Conservation (phyloP, 1,140 invertebrate species). For the Nomia melanderi region DNA sequence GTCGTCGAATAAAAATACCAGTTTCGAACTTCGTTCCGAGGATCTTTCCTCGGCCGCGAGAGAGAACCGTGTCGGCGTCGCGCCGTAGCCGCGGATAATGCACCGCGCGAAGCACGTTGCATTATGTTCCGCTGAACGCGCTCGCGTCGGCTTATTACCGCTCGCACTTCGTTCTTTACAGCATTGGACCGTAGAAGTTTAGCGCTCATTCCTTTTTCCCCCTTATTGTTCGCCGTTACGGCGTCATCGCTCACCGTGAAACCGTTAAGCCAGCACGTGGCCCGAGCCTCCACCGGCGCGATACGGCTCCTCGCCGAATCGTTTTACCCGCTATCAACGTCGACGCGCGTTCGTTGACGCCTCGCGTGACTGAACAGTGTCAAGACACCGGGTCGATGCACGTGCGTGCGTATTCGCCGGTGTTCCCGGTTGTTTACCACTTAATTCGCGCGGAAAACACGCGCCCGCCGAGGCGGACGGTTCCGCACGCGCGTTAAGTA, state of each 20-base stretch:
- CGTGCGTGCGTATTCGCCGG: neutral
- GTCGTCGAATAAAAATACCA: neutral
- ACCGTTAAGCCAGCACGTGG: neutral
- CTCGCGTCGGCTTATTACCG: slow-evolving; percentile 47
- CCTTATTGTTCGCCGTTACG: neutral
- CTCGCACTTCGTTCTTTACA: slow-evolving; percentile 63
- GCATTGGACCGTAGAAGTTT: slow-evolving; percentile 70
- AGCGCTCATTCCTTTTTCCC: slow-evolving; percentile 32
- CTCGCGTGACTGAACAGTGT: neutral
- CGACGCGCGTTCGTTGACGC: neutral
- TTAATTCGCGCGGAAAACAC: neutral
- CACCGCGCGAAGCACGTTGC: slow-evolving; percentile 3
- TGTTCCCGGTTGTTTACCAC: no score
- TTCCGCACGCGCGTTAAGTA: neutral
- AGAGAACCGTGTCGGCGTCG: neutral
- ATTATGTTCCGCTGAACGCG: slow-evolving; percentile 21
- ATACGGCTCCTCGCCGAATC: neutral
- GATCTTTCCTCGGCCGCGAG: neutral
- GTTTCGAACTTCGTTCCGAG: neutral
- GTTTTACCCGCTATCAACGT: slow-evolving; percentile 1
- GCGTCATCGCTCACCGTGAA: neutral
- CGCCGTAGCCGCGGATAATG: slow-evolving; percentile 21
- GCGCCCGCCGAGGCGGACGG: neutral
- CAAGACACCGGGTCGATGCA: neutral
- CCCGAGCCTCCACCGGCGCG: neutral